Conservation (phyloP, 2,113 vertebrate species). For the Donacobius atricapilla region DNA sequence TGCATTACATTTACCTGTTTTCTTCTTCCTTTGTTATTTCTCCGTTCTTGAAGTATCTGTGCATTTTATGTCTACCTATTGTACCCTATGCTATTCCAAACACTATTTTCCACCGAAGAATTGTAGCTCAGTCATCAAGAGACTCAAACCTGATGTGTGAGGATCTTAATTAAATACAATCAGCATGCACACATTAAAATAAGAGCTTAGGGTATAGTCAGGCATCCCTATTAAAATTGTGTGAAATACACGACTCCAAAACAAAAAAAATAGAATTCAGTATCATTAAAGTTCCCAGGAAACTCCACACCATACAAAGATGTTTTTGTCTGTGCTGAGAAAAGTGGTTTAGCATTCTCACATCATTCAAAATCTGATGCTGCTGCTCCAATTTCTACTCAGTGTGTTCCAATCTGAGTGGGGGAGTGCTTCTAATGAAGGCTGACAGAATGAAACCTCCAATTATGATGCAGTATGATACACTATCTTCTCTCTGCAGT, state of each 20-base stretch:
- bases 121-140: neutral
- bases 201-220: neutral
- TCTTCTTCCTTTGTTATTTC: neutral
- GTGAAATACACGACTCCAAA: neutral
- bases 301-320: neutral
- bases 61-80: neutral
- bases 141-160: neutral
- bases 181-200: neutral
- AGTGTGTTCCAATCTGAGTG: neutral
- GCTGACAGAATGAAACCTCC: constrained; percentile 23
- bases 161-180: neutral
- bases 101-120: neutral
- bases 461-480: neutral
- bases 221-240: neutral
- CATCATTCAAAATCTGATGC: neutral
- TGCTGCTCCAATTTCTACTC: neutral
- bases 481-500: neutral
- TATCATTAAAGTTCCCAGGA: neutral
- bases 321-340: neutral
- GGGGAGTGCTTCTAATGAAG: neutral
- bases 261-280: rapidly evolving
- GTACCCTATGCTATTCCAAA: neutral
- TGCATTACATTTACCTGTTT: neutral
- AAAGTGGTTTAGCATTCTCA: neutral
- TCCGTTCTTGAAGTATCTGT: neutral